Evolutionary conservation across 2,797 vertebrate species (phyloP).

Genomic region (Anguilla marmorata): DNA sequence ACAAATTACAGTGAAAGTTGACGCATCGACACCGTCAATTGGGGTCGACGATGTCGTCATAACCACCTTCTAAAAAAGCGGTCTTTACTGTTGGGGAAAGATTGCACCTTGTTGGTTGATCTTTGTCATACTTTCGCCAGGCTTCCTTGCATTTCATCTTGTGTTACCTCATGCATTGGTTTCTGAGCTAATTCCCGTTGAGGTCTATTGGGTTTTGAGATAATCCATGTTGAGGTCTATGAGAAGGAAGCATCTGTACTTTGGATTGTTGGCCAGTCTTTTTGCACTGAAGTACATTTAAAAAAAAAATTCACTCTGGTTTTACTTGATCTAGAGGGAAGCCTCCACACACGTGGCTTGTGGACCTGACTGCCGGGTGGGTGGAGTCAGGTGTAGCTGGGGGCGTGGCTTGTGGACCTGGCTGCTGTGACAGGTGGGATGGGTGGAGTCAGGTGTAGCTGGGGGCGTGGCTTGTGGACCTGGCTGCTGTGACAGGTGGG

Average conservation of each 20-base stretch:
- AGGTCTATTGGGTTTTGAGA: neutral
- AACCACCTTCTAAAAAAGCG: neutral
- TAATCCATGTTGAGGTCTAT: neutral
- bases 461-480: neutral
- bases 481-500: neutral
- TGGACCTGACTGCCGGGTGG: too few relatives aligned
- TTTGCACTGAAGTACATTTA: neutral
- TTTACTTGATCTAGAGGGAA: too few relatives aligned
- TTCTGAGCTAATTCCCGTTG: neutral
- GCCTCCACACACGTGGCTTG: too few relatives aligned
- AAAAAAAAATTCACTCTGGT: too few relatives aligned
- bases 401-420: too few relatives aligned
- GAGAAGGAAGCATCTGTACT: neutral
- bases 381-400: too few relatives aligned
- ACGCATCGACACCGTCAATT: too few relatives aligned
- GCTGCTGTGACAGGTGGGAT: neutral
- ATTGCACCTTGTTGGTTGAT: neutral
- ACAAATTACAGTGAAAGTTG: neutral
- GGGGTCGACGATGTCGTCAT: too few relatives aligned
- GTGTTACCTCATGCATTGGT: neutral
- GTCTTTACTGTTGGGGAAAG: neutral
- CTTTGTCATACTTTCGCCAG: neutral
- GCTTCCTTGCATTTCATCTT: neutral
- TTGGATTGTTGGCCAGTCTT: neutral
- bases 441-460: too few relatives aligned